phyloP scores from a whole-genome alignment of 1,140 invertebrate genomes.

The Lycorma delicatula region DNA sequence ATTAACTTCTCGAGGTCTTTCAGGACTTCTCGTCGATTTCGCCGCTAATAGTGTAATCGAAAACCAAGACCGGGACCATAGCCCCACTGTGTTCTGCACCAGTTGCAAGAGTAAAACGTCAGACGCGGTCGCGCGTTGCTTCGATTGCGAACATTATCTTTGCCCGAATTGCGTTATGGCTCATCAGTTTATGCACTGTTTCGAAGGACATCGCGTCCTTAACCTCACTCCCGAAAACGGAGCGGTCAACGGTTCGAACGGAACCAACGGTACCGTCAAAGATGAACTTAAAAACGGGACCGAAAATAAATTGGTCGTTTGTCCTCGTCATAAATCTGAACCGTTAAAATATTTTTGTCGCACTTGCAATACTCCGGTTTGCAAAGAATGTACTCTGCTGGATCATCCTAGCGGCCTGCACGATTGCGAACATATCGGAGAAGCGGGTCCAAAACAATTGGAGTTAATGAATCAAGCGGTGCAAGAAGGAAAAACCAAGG shows the following conservation, averaged over 20 bases:
- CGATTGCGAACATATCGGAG: conserved; percentile 73
- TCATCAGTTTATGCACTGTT: conserved; percentile 97
- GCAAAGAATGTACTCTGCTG: conserved; percentile 84
- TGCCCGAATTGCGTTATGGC: conserved; percentile 96
- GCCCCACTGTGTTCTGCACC: conserved; percentile 55
- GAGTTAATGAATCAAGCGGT: conserved; percentile 71
- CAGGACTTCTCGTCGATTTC: conserved; percentile 58
- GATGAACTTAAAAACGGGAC: conserved; percentile 32
- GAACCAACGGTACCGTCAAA: conserved; percentile 20
- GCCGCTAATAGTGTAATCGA: conserved; percentile 46
- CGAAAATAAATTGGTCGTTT: conserved; percentile 60
- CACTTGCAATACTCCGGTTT: conserved; percentile 80
- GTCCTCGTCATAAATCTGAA: conserved; percentile 78
- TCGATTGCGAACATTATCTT: conserved; percentile 90
- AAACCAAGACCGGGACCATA: conserved; percentile 19
- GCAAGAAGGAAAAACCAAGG: conserved; percentile 74
- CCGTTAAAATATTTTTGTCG: conserved; percentile 85
- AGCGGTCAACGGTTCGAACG: conserved; percentile 6
- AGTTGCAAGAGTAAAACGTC: conserved; percentile 80
- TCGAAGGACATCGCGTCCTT: conserved; percentile 88
- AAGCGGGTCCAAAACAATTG: conserved; percentile 72
- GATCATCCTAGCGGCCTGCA: conserved; percentile 81
- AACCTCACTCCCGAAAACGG: conserved; percentile 52
- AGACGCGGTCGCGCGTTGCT: conserved; percentile 81
- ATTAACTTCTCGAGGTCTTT: conserved; percentile 46